Percentiles rank a stretch among this genome's conserved stretches.
Evolutionary conservation across 2,797 vertebrate species (phyloP).

Genomic region (Pogonophryne albipinna): DNA sequence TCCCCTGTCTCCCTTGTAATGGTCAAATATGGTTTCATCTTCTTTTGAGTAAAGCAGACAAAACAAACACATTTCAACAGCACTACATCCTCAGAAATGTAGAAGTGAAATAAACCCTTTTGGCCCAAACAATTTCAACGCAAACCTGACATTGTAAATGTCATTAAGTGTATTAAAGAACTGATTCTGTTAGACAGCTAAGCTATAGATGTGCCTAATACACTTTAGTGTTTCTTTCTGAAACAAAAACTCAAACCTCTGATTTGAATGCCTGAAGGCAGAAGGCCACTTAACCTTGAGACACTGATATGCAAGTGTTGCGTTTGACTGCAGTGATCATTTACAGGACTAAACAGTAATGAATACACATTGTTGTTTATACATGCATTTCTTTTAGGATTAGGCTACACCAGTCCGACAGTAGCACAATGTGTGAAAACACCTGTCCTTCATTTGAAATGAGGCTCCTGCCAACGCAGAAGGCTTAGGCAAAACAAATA

Average conservation of each 20-base stretch:
- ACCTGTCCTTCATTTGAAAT: not conserved
- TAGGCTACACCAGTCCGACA: not conserved
- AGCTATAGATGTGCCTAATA: not conserved
- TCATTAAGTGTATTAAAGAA: not conserved
- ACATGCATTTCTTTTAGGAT: not conserved
- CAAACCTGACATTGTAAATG: not conserved
- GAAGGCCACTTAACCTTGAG: not conserved
- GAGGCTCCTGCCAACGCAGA: not conserved
- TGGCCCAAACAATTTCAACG: not conserved
- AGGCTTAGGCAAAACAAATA: not conserved
- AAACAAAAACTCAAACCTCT: not conserved
- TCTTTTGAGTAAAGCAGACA: too few relatives aligned
- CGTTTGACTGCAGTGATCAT: not conserved
- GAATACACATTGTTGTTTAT: not conserved
- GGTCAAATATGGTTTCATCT: too few relatives aligned
- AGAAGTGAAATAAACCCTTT: too few relatives aligned
- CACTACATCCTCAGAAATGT: not conserved
- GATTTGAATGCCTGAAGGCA: not conserved
- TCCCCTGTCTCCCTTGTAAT: too few relatives aligned
- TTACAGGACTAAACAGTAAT: conserved; percentile 15
- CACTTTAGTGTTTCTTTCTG: not conserved
- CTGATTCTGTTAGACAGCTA: not conserved
- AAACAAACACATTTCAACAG: not conserved
- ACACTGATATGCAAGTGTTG: not conserved
- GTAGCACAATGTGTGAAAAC: not conserved